phyloP scores from a whole-genome alignment of 1,140 invertebrate genomes.

The Sipha flava region DNA sequence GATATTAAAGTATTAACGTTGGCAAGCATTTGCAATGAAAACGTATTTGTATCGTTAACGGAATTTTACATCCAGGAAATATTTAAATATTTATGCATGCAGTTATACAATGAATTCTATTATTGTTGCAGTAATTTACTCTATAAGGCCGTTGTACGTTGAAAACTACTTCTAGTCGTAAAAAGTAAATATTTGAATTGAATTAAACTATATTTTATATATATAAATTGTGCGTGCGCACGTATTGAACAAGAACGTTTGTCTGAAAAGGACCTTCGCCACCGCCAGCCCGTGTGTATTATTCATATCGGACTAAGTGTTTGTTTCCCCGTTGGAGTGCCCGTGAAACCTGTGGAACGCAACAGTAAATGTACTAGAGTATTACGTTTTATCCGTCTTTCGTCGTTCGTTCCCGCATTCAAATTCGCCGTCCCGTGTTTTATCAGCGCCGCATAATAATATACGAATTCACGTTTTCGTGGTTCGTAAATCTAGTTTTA shows the following conservation, averaged over 20 bases:
- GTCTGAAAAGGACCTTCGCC: neutral
- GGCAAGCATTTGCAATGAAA: too few species aligned
- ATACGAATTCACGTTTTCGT: neutral
- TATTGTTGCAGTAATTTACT: too few species aligned
- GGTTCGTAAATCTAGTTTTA: neutral
- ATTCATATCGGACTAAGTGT: neutral
- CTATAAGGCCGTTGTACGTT: neutral
- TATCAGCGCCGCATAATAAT: too few species aligned
- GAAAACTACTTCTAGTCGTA: neutral
- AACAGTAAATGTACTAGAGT: neutral
- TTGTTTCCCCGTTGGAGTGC: neutral
- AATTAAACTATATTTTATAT: neutral
- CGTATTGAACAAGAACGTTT: neutral
- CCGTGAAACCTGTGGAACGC: neutral
- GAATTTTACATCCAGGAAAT: too few species aligned
- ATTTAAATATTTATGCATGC: too few species aligned
- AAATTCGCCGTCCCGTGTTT: too few species aligned
- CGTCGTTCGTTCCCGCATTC: too few species aligned
- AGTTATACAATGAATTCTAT: too few species aligned
- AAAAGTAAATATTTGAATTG: neutral
- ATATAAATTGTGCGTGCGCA: neutral
- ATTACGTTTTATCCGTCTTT: too few species aligned
- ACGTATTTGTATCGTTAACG: too few species aligned
- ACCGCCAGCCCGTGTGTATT: neutral
- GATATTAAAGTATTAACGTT: too few species aligned